A percentile compares a stretch with the other conserved stretches of the same genome.
phyloP scores from a whole-genome alignment of 2,888 invertebrate species.

The Lutraria lutraria region DNA sequence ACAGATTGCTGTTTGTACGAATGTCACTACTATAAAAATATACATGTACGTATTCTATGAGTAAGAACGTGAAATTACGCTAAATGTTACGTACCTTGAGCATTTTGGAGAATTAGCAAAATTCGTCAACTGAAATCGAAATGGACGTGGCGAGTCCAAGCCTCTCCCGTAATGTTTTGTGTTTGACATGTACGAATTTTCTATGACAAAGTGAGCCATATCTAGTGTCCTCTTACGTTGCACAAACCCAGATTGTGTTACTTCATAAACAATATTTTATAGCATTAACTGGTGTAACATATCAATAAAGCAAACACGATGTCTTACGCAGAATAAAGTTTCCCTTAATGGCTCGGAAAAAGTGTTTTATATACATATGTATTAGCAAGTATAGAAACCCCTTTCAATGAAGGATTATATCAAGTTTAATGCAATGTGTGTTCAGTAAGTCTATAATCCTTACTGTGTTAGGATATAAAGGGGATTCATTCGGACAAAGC shows the following conservation, averaged over 20 bases:
- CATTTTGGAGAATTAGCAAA: neutral
- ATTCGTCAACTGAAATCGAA: neutral
- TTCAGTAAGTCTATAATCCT: neutral
- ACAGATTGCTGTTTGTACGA: neutral
- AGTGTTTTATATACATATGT: neutral
- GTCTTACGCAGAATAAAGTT: neutral
- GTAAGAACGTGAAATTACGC: neutral
- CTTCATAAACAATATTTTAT: neutral
- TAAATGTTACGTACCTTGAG: neutral
- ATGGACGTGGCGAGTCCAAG: neutral
- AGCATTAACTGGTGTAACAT: neutral
- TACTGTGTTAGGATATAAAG: neutral
- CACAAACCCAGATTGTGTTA: neutral
- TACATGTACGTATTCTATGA: too few relatives aligned
- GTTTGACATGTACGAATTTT: neutral
- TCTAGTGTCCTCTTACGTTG: neutral
- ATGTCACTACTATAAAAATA: too few relatives aligned
- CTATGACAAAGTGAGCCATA: conserved; percentile 18
- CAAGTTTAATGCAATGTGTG: neutral
- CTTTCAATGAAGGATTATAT: neutral
- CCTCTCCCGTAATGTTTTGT: neutral
- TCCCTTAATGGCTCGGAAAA: neutral
- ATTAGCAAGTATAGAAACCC: neutral
- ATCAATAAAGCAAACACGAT: neutral
- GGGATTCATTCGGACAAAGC: neutral